phyloP scores from a whole-genome alignment of 2,113 vertebrate genomes.

The Ellobius talpinus region DNA sequence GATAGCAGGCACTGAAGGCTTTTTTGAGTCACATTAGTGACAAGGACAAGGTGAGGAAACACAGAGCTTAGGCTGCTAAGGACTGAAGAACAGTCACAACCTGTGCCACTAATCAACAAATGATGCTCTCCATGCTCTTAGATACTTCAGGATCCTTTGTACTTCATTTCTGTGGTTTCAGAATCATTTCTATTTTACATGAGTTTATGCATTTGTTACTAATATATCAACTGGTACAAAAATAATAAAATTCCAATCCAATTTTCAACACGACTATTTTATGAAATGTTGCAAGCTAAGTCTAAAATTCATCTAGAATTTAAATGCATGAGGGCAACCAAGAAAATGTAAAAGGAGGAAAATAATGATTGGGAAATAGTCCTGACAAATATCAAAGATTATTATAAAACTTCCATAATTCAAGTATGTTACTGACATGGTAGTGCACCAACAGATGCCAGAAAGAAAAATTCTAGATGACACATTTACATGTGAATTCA shows the following conservation, averaged over 20 bases:
- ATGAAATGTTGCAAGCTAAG: conserved; percentile 1
- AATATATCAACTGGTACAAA: conserved; percentile 2
- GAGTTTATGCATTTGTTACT: background rate
- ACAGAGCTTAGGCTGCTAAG: background rate
- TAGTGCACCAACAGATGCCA: background rate
- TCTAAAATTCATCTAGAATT: background rate
- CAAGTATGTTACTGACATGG: background rate
- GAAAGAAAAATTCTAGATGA: background rate
- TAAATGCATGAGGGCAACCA: background rate
- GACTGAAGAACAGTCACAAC: fast-evolving
- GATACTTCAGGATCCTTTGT: background rate
- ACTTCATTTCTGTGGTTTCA: background rate
- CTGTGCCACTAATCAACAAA: background rate
- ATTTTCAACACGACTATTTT: background rate
- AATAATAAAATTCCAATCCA: conserved; percentile 38
- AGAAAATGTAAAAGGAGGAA: background rate
- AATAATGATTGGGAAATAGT: background rate
- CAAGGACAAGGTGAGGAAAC: background rate
- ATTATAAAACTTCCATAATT: background rate
- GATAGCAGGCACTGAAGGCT: background rate
- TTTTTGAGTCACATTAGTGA: background rate
- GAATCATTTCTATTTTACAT: background rate
- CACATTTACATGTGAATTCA: background rate
- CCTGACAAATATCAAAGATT: background rate
- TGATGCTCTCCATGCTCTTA: background rate